Conservation (phyloP, 2,113 vertebrate species). For the Alouatta palliata region DNA sequence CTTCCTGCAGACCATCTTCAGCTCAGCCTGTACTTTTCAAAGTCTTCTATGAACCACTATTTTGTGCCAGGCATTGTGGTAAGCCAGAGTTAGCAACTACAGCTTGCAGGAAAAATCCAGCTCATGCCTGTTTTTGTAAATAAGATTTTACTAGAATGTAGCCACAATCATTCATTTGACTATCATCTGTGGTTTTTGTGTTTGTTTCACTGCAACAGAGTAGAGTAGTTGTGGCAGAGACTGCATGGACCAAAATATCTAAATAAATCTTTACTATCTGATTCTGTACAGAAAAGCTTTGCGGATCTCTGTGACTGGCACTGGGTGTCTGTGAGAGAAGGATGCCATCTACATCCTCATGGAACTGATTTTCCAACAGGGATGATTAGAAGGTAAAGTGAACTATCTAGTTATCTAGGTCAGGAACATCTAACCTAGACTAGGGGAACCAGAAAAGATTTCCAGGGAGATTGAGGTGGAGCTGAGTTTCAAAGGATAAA, state of each 20-base stretch:
- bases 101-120: background rate
- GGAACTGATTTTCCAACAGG: background rate
- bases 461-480: background rate
- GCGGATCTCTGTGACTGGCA: background rate
- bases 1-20: background rate
- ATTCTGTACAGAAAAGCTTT: background rate
- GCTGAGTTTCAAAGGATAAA: background rate
- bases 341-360: background rate
- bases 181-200: background rate
- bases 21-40: background rate
- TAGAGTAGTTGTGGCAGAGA: background rate
- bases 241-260: background rate
- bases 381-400: background rate
- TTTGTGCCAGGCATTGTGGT: background rate
- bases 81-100: background rate
- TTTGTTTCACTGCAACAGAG: background rate
- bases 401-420: background rate
- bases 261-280: background rate
- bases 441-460: background rate
- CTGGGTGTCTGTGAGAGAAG: background rate
- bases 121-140: background rate
- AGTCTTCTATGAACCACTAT: background rate
- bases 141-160: background rate
- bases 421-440: background rate
- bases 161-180: background rate